phyloP scores from a whole-genome alignment of 53 echinoderm and acorn worm species.

The Antedon mediterranea region DNA sequence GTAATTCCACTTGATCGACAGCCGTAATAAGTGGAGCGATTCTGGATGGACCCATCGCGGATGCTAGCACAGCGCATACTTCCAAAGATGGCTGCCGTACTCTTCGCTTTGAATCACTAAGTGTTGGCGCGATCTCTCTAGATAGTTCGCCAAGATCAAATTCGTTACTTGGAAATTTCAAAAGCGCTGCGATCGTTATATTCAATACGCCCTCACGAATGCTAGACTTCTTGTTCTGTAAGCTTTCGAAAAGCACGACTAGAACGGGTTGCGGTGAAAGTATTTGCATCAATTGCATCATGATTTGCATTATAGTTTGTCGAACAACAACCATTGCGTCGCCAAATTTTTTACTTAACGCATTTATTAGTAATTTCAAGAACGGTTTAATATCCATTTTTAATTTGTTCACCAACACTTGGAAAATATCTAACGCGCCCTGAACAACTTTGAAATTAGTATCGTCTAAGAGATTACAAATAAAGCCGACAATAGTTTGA shows the following conservation, averaged over 20 bases:
- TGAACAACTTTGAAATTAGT: constrained; percentile 84
- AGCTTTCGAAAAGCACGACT: constrained; percentile 53
- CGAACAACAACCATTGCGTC: constrained; percentile 87
- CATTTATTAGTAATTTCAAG: constrained; percentile 61
- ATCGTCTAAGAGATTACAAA: constrained; percentile 85
- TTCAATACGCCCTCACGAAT: constrained; percentile 88
- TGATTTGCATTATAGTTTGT: constrained; percentile 92
- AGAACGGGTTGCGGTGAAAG: constrained; percentile 73
- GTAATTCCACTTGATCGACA: constrained; percentile 77
- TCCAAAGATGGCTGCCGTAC: constrained; percentile 79
- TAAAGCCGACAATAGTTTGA: constrained; percentile 72
- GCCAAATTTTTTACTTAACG: constrained; percentile 84
- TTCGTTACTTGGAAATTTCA: constrained; percentile 97
- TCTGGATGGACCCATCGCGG: constrained; percentile 89
- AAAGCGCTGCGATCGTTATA: constrained; percentile 75
- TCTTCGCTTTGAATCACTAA: constrained; percentile 70
- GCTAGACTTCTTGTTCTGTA: constrained; percentile 82
- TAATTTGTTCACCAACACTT: constrained; percentile 51
- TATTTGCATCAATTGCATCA: constrained; percentile 90
- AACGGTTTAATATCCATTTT: constrained; percentile 63
- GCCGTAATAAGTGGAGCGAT: constrained; percentile 86
- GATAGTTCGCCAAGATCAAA: constrained; percentile 87
- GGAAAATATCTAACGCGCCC: constrained; percentile 67
- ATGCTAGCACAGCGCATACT: constrained; percentile 84
- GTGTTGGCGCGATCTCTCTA: constrained; percentile 58